Base-by-base conservation (phyloP, 2,113 vertebrate genomes). In the Toxotes jaculatrix region DNA sequence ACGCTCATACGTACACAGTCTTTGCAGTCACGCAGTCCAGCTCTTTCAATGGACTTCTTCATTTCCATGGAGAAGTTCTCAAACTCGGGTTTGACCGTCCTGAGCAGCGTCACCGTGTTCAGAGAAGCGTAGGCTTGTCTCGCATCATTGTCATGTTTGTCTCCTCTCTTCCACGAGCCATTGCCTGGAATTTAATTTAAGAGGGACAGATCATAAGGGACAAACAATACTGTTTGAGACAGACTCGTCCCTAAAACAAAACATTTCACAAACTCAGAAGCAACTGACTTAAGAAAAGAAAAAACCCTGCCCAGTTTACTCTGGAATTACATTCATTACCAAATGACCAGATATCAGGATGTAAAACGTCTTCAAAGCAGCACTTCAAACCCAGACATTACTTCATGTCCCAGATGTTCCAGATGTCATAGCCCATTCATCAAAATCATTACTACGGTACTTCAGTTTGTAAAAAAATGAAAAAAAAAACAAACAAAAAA, bases 41-140 rank as follows among this genome's bases (percentile, higher is more conserved):
- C 89, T 77, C 95, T 96, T 92, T 97, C 95, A 70, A 94, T 89
- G 83, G 97, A 96, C 90, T 91, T 97, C 91, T 96, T 97, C 95
- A 99, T 96, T 85, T 99, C 97, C 79, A 96, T 85, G 59, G 97
- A 96, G 95, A 99, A 99, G 87, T 96, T 96, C 91, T 98, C 97
- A 94, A 99, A 99, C 89, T 99, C 97, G 0, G 97, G 97, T 88
- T 98, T 99, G 89, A 97, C 94, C 0, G 97, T 96, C 93, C 97
- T 96, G 89, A 99, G 96, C 80, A 99, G 94, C 2, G 98, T 99
- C 82, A 99, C 69, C 0, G 97, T 99, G 83, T 98, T 97, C 71
- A 99, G 96, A 74, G 95, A 96, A 0, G 95, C 95, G 80, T 96
- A 99, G 0, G 98, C 98, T 79, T 96, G 96, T 87, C 96, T 96